These are phyloP conservation scores for Glossophaga mutica DNA, from an alignment of 2,797 vertebrate genomes.

Conservation along the genomic window DNA sequence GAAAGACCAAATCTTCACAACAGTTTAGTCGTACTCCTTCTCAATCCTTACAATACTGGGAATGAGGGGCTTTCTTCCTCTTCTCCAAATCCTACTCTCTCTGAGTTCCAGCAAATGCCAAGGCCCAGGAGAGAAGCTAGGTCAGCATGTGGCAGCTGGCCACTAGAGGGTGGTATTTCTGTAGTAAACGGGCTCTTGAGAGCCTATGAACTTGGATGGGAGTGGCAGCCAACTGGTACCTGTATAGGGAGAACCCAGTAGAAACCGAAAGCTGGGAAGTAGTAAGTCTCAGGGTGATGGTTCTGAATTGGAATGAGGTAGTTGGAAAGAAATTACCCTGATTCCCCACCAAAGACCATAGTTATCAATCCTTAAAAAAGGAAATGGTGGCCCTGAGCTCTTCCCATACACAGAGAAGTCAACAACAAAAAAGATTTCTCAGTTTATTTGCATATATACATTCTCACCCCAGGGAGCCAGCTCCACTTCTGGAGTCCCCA, in stretches of 20 bases:
- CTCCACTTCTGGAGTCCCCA: constrained; percentile 30
- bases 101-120: not conserved
- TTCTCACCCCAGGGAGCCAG: constrained; percentile 14
- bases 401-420: constrained; percentile 10
- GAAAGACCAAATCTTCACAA: not conserved
- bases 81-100: not conserved
- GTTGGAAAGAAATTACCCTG: not conserved
- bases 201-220: constrained; percentile 25
- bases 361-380: constrained; percentile 9
- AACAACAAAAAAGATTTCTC: constrained; percentile 58
- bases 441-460: constrained; percentile 71
- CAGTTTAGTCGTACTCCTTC: not conserved
- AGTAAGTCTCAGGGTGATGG: not conserved
- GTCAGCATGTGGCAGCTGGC: constrained; percentile 36
- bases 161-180: constrained; percentile 73
- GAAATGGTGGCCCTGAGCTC: not conserved
- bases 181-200: constrained; percentile 24
- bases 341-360: constrained; percentile 11
- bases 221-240: constrained; percentile 25
- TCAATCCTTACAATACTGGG: not conserved
- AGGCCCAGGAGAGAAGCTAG: not conserved
- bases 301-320: not conserved
- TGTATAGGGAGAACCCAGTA: not conserved
- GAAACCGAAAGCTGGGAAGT: not conserved
- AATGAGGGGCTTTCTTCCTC: not conserved